phyloP scores from a whole-genome alignment of 2,113 vertebrate genomes.

The Varanus komodoensis region DNA sequence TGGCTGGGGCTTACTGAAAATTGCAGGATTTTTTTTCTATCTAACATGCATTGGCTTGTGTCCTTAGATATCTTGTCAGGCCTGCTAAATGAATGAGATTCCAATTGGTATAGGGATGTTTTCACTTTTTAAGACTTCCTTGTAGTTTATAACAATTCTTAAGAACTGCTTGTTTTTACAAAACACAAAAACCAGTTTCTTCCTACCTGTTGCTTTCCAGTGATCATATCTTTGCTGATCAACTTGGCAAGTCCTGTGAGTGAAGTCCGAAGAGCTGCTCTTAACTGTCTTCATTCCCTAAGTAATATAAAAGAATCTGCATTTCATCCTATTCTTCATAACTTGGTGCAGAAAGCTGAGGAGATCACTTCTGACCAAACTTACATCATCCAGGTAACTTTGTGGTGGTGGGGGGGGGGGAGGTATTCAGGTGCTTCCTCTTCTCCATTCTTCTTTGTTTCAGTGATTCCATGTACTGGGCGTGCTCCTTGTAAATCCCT shows the following conservation, averaged over 20 bases:
- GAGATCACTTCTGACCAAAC: slow-evolving; percentile 88
- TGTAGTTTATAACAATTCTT: not conserved
- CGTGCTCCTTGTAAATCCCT: too few species aligned
- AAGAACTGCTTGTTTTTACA: not conserved
- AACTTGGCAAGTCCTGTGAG: slow-evolving; percentile 85
- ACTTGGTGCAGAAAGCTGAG: slow-evolving; percentile 83
- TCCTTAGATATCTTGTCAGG: not conserved
- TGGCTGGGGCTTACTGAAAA: too few species aligned
- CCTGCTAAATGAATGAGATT: not conserved
- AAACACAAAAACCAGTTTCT: not conserved
- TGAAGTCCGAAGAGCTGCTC: slow-evolving; percentile 87
- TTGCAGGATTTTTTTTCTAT: too few species aligned
- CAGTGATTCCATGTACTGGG: not conserved
- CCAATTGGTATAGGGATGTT: not conserved
- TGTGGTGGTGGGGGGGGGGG: too few species aligned
- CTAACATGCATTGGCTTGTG: too few species aligned
- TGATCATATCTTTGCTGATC: slow-evolving; percentile 86
- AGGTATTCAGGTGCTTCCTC: not conserved
- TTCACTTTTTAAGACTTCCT: not conserved
- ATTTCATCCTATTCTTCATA: slow-evolving; percentile 80
- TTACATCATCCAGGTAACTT: slow-evolving; percentile 84
- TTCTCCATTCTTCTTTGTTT: not conserved
- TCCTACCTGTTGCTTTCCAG: slow-evolving; percentile 66
- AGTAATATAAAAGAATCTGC: slow-evolving; percentile 68
- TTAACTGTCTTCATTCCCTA: slow-evolving; percentile 81